Conservation (phyloP, 2,113 vertebrate genomes). For the Neogale vison region DNA sequence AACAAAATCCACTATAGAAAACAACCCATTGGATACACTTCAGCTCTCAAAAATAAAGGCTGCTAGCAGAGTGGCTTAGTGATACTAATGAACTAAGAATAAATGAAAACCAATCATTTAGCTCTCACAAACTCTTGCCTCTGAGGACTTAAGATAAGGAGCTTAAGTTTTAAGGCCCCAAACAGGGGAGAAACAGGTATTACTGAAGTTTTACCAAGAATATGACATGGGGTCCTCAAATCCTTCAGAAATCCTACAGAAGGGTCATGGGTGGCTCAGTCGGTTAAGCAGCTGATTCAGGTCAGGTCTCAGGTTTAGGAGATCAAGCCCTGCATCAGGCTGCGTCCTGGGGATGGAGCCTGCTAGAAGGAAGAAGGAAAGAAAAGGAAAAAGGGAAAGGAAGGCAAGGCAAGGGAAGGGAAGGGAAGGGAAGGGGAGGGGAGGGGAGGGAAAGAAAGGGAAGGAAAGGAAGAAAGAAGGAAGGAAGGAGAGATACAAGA, state of each 20-base stretch:
- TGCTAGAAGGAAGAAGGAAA: neutral
- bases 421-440: too few species aligned
- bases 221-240: neutral
- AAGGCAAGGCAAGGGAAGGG: too few species aligned
- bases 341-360: neutral
- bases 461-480: too few species aligned
- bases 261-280: neutral
- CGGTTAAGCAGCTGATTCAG: neutral
- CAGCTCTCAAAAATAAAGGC: neutral
- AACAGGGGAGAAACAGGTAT: neutral
- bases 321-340: neutral
- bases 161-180: neutral
- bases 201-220: neutral
- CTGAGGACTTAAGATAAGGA: neutral
- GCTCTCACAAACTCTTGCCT: neutral
- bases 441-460: too few species aligned
- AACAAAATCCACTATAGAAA: neutral
- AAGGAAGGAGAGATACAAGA: accelerated
- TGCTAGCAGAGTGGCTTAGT: neutral
- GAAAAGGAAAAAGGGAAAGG: too few species aligned
- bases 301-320: neutral
- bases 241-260: neutral
- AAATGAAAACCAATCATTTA: neutral
- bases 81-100: neutral
- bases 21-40: neutral